Percentiles rank a stretch among this genome's conserved stretches.
Evolutionary conservation across 2,797 vertebrate species (phyloP).

Genomic region (Betta splendens): DNA sequence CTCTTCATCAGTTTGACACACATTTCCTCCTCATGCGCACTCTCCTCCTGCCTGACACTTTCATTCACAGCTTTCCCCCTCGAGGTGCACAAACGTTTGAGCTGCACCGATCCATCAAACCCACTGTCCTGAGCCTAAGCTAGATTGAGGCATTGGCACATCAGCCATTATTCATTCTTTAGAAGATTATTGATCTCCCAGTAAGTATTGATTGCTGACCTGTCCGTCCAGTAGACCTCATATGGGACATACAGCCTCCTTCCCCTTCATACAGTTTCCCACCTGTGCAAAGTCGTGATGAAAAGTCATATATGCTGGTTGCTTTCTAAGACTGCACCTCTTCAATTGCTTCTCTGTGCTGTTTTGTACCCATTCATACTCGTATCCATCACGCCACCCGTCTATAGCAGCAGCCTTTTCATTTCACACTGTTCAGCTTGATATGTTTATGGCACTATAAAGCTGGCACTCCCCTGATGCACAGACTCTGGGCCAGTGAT

Average conservation of each 20-base stretch:
- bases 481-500: constrained; percentile 42
- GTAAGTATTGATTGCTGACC: constrained; percentile 32
- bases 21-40: constrained; percentile 6
- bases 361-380: constrained; percentile 39
- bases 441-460: constrained; percentile 63
- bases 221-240: constrained; percentile 1
- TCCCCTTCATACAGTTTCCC: constrained; percentile 11
- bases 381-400: constrained; percentile 44
- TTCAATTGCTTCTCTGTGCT: constrained; percentile 24
- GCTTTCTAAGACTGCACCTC: constrained; percentile 30
- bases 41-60: constrained; percentile 20
- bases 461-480: constrained; percentile 54
- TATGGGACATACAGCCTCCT: constrained; percentile 1
- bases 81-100: constrained; percentile 18
- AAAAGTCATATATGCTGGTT: constrained; percentile 17
- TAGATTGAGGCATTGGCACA: constrained; percentile 6
- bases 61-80: constrained; percentile 35
- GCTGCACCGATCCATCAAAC: constrained; percentile 27
- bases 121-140: constrained; percentile 9
- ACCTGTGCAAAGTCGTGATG: constrained; percentile 8
- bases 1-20: constrained; percentile 31
- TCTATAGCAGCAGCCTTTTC: constrained; percentile 40
- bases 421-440: constrained; percentile 59
- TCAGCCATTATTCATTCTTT: constrained; percentile 23
- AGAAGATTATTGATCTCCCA: constrained; percentile 31